Percentiles rank a stretch among this genome's conserved stretches.
Evolutionary conservation across 2,888 invertebrate species (phyloP).

Genomic region (Melieria picta): DNA sequence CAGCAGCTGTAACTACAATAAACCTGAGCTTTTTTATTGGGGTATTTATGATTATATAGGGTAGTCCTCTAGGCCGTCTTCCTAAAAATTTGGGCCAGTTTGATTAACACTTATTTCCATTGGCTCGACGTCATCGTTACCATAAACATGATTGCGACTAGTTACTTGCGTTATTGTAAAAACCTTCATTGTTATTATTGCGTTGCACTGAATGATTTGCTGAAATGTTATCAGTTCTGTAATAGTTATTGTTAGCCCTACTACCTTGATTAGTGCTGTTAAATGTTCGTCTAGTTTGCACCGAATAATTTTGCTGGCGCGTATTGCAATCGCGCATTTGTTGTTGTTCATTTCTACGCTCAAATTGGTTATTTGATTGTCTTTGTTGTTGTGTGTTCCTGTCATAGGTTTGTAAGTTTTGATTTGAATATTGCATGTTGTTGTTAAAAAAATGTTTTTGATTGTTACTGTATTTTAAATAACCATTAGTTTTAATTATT

Average conservation of each 20-base stretch:
- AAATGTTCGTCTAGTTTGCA: not conserved
- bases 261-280: not conserved
- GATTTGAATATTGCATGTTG: conserved; percentile 3
- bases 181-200: too few species aligned
- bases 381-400: not conserved
- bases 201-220: too few species aligned
- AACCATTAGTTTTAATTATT: conserved; percentile 29
- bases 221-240: conserved; percentile 2
- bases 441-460: not conserved
- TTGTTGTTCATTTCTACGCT: too few species aligned
- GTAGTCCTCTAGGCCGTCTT: not conserved
- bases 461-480: conserved; percentile 18
- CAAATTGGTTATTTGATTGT: too few species aligned
- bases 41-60: conserved; percentile 28
- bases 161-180: not conserved
- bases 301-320: not conserved
- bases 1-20: conserved; percentile 31
- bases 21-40: conserved; percentile 28
- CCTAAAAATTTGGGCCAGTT: conserved; percentile 11
- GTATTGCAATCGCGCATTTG: not conserved
- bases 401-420: not conserved
- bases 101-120: conserved; percentile 11
- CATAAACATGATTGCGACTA: not conserved
- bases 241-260: not conserved
- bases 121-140: not conserved